Evolutionary conservation across 2,797 vertebrate genomes (phyloP), one percentile per base, ranked within the genome.

Genomic region (Hirundo rustica): DNA sequence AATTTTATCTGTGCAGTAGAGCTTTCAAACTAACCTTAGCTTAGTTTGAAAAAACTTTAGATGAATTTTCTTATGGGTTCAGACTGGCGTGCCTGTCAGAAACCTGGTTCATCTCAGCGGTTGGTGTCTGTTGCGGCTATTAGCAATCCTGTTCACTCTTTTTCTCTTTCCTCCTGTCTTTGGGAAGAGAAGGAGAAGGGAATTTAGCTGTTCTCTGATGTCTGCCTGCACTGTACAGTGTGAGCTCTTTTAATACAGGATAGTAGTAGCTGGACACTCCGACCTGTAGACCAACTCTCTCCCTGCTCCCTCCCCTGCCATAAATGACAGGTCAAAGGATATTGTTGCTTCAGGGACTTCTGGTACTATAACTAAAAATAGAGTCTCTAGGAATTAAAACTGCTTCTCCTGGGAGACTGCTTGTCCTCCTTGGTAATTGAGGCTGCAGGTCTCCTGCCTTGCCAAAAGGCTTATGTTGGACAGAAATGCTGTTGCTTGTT

Each of bases 301-400:
- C 25, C 5, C 38, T 85, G 27, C 44, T 91, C 38, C 34, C 62
- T 91, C 62, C 55, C 23, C 73, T 89, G 65, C 72, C 47, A 25
- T 93, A 91, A 94, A 68, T 93, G 95, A 96, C 89, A 94, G 89
- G 87, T 95, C 91, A 88, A 72, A 95, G 93, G 92, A 96, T 95
- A 88, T 96, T 89, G 94, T 93, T 95, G 88, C 77, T 93, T 90
- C 77, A 22, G 83, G 87, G 83, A 96, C 88, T 94, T 90, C 79
- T 91, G 85, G 85, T 85, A 62, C 91, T 89, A 21, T 67, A 61
- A 78, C 95, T 96, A 95, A 95, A 97, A 96, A 94, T 93, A 97
- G 94, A 92, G 51, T 81, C 92, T 36, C 57, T 93, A 68, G 95
- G 92, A 96, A 93, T 93, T 92, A 92, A 92, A 97, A 90, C 85